These are phyloP conservation scores for Mesodorylaimus sp. DNA, from an alignment of 2,888 invertebrate genomes.

Conservation along the genomic window DNA sequence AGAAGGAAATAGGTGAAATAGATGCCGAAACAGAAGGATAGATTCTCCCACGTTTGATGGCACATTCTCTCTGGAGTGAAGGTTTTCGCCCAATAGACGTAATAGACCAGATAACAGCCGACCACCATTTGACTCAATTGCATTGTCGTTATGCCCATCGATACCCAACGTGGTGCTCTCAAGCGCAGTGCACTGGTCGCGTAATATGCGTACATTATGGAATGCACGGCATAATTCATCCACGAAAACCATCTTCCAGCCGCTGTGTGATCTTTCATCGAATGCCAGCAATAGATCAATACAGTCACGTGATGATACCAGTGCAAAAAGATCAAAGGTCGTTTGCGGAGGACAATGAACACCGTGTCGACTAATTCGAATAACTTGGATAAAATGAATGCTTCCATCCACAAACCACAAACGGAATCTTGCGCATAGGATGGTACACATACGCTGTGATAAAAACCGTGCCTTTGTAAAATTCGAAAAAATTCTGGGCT, in stretches of 20 bases:
- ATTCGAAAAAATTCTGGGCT: constrained; percentile 72
- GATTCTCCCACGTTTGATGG: constrained; percentile 34
- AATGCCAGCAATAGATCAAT: constrained; percentile 36
- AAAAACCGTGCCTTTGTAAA: constrained; percentile 66
- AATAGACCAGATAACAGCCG: constrained; percentile 29
- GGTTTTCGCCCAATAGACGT: constrained; percentile 21
- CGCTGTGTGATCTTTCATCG: constrained; percentile 29
- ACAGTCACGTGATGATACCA: constrained; percentile 40
- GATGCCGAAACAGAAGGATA: constrained; percentile 28
- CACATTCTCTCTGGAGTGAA: constrained; percentile 27
- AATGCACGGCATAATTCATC: constrained; percentile 39
- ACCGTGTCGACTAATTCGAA: constrained; percentile 33
- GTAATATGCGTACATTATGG: constrained; percentile 39
- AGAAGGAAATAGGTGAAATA: constrained; percentile 30
- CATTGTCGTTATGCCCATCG: constrained; percentile 34
- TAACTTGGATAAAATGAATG: constrained; percentile 56
- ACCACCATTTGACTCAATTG: constrained; percentile 34
- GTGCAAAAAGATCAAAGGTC: constrained; percentile 38
- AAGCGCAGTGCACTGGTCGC: constrained; percentile 33
- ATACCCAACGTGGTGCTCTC: constrained; percentile 26
- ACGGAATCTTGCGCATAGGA: constrained; percentile 50
- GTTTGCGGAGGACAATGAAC: constrained; percentile 35
- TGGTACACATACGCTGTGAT: constrained; percentile 70
- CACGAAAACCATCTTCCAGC: constrained; percentile 31
- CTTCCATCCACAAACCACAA: constrained; percentile 89